Base-by-base conservation (phyloP, 2,888 invertebrate genomes). In the Hartigia nigra region DNA sequence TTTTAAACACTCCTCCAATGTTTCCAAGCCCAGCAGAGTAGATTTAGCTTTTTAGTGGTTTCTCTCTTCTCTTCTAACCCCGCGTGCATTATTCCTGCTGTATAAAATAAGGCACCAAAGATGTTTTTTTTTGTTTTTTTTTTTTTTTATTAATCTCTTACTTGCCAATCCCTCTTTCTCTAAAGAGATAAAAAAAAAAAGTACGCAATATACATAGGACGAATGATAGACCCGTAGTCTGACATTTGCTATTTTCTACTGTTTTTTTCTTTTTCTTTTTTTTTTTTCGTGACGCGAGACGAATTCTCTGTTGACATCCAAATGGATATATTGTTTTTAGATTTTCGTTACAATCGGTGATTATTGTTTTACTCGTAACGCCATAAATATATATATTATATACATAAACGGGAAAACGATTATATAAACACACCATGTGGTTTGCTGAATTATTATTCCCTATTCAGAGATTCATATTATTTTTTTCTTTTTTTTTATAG, bases 71-170 rank as follows among this genome's bases (percentile, higher is more conserved):
- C 74, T 81, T 80, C 82, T 82, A 81, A 81, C 79, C 81, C 80
- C 81, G 80, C 80, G 82, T 81, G 81, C 83, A 74, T 83, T 84
- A 78, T 70, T 83, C 76, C 79, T 84, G 80, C 83, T 86, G 83
- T 83, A 81, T 86, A 85, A 86, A 85, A 85, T 86, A 87, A 88
- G 86, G 88, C 89, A 90, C 91, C 89, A 90, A 90, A 91, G 90
- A 90, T 89, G 84, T 85, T 88, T 87, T n/a, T n/a, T n/a, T n/a
- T n/a, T n/a, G n/a, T n/a, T n/a, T n/a, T n/a, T n/a, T n/a, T n/a
- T n/a, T n/a, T n/a, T n/a, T n/a, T n/a, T 87, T 88, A 85, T 85
- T 82, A 81, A 81, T 82, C 82, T 78, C 74, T 81, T 78, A 77
- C 34, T 75, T 79, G 74, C 78, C 72, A 55, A 55, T 75, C 77